Base-by-base conservation (phyloP, 35 echinoderm and acorn worm genomes). In the Strongylocentrotus purpuratus region DNA sequence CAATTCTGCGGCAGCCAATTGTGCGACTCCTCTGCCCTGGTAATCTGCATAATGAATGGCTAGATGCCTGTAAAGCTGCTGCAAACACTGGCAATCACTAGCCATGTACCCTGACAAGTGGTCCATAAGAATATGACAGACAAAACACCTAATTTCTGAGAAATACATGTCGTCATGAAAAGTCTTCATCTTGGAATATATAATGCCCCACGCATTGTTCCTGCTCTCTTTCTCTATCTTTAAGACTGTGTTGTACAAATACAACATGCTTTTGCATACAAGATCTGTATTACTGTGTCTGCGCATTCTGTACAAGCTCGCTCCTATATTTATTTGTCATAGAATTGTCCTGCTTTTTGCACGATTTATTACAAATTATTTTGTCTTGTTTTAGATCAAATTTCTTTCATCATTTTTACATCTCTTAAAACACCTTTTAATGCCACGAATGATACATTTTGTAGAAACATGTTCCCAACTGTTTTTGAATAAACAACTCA, bases 1-100 rank as follows among this genome's bases (percentile, higher is more conserved):
- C 87, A 89, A 45, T 89, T 89, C 87, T 18, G 33, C 45, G 31
- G 87, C 87, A 89, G 87, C 87, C 87, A 89, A 46, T 89, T 4
- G 33, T 25, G 87, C n/a, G 45, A 33, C 14, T 89, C 33, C 87
- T 33, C 45, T 33, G 87, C 32, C 33, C 14, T 28, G 0, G 87
- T 31, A 89, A 86, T 89, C 32, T 89, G 87, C 87, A 89, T 89
- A 89, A 89, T 89, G 87, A 89, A 33, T 25, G 12, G 20, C 87
- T 78, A 78, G 65, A 78, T 78, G 65, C 20, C 1, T 7, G 25
- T 78, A n/a, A 78, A 78, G 22, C 65, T n/a, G 22, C 20, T 22
- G 65, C 65, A 28, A 78, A 78, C 65, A 78, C 11, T 28, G 25
- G 65, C 7, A 78, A 78, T 78, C 65, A 15, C 7, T 22, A 28